Base-by-base conservation (phyloP, 2,113 vertebrate genomes). In the Hemiprocne comata region DNA sequence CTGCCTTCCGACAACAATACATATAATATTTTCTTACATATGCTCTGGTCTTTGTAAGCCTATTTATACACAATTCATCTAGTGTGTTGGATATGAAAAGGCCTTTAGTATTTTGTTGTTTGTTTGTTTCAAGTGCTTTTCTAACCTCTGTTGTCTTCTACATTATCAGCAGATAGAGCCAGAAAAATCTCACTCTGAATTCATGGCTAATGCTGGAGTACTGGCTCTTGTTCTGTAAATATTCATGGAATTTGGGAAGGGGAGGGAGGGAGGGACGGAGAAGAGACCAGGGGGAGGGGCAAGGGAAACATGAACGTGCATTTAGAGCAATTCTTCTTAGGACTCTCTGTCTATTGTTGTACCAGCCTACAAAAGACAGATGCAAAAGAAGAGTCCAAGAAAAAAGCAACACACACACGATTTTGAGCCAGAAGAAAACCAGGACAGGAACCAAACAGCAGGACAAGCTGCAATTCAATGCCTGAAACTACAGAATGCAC, bases 161-260 rank as follows among this genome's bases (percentile, higher is more conserved):
- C 67, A 87, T 64, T 58, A 95, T 55, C 15, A 66, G 34, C 48
- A 76, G 87, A 85, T 2, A 91, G 18, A 90, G 85, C 87, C 87
- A 97, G 91, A 95, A 97, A 87, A 95, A 89, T 79, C 87, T 87
- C 60, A 95, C 71, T 90, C 90, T 95, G 34, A 86, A 77, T 74
- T 64, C 77, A 71, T 93, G 71, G 62, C 87, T 90, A 83, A 95
- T 77, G 82, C 55, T 86, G 53, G 67, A 95, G 75, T 74, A 80
- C 34, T 85, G 72, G 69, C 85, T 93, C 69, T 80, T 71, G 38
- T 83, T 91, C 89, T 75, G 65, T 67, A 96, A 95, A 93, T 92
- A 93, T 87, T 93, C 87, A 90, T 75, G 76, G 73, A 67, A 93
- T 94, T 87, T 81, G 38, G 71, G 61, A 80, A 31, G 13, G 44